Evolutionary conservation across 2,113 vertebrate genomes (phyloP).

Genomic region (Papio anubis): DNA sequence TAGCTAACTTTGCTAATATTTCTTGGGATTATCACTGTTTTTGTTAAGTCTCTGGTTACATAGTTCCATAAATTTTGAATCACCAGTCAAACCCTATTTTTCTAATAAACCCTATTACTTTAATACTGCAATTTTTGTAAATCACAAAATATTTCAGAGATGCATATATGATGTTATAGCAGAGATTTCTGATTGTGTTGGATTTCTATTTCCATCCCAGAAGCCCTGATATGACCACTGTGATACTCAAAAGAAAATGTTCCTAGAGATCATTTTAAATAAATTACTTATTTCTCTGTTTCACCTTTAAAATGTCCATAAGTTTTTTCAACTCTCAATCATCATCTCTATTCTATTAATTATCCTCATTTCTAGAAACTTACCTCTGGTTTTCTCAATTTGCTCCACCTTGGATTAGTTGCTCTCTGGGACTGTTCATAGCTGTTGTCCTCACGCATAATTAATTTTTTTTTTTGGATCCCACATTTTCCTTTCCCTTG

Average conservation of each 20-base stretch:
- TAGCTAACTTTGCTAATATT: background rate
- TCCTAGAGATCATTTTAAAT: background rate
- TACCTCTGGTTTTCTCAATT: background rate
- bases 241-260: background rate
- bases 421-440: background rate
- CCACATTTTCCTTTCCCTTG: background rate
- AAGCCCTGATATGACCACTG: background rate
- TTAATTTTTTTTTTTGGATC: background rate
- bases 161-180: background rate
- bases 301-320: background rate
- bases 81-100: background rate
- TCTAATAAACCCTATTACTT: background rate
- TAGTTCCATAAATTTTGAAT: background rate
- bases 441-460: background rate
- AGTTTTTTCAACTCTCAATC: background rate
- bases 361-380: background rate
- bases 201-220: background rate
- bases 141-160: background rate
- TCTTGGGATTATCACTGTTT: background rate
- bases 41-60: background rate
- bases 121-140: background rate
- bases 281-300: background rate
- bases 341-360: background rate
- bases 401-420: background rate
- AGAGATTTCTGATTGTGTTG: background rate